A percentile compares a stretch with the other conserved stretches of the same genome.
phyloP scores from a whole-genome alignment of 2,113 vertebrate species.

The Carassius auratus region DNA sequence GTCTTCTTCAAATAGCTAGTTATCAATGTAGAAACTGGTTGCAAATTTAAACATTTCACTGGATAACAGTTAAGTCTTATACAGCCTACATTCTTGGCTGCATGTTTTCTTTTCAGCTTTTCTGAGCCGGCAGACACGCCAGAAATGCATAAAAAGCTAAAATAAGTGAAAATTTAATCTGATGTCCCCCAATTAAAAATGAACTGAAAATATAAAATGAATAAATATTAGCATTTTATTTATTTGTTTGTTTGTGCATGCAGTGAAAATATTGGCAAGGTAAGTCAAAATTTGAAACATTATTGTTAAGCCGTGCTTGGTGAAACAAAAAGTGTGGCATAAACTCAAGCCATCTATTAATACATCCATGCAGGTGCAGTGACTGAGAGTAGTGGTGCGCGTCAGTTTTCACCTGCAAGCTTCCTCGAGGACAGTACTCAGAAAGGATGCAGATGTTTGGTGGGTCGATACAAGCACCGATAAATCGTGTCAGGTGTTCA shows the following conservation, averaged over 20 bases:
- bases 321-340: background rate
- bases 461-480: constrained; percentile 82
- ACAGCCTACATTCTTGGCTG: too few relatives aligned
- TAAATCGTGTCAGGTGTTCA: constrained; percentile 83
- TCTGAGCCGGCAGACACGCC: too few relatives aligned
- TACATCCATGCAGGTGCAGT: background rate
- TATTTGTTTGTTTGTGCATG: background rate
- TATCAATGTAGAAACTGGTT: too few relatives aligned
- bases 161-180: too few relatives aligned
- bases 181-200: too few relatives aligned
- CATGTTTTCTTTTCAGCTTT: too few relatives aligned
- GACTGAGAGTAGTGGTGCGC: background rate
- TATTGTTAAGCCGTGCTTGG: background rate
- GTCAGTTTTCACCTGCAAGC: constrained; percentile 78
- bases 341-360: background rate
- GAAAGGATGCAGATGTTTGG: constrained; percentile 86
- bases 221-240: background rate
- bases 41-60: too few relatives aligned
- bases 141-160: too few relatives aligned
- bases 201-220: too few relatives aligned
- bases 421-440: constrained; percentile 83
- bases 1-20: too few relatives aligned
- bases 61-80: too few relatives aligned
- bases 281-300: background rate
- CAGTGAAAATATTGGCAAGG: background rate